Base-by-base conservation (phyloP, 1,140 invertebrate species). In the Scaptomyza graminum region DNA sequence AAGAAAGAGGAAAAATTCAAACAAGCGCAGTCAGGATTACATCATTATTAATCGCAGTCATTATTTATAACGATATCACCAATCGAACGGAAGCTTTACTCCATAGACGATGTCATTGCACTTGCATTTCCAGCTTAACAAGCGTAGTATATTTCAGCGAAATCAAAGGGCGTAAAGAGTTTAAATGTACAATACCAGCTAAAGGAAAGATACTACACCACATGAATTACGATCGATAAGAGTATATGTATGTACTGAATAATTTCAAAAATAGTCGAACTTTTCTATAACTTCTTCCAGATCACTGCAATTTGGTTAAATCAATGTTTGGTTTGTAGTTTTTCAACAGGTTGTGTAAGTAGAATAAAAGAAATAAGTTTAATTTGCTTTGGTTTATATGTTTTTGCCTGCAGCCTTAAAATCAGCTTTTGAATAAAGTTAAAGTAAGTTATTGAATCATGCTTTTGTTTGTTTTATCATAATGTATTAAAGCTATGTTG, bases 21-120 rank as follows among this genome's bases (percentile, higher is more conserved):
- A 12, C 25, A 18, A 63, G 59, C 44, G 31, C 22, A 41, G 34
- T 37, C 43, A 37, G 80, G 80, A 84, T 80, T 85, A 84, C 81
- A 84, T 76, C 81, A 76, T 85, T 74, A 85, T 84, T 85, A 84
- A 84, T 84, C 80, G 71, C 54, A 74, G 74, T 70, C 81, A 85
- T 85, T 84, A 85, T 84, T 84, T 85, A 84, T 76, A 84, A 85
- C 78, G 81, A 79, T 80, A 76, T 71, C 67, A 37, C 18, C 49
- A 39, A 59, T 46, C 44, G 13, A n/a, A n/a, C n/a, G n/a, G n/a
- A 34, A 12, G 63, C 61, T 54, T 65, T 63, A 52, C 5, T 18
- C 16, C 16, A 70, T 52, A 56, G 34, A 55, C 41, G 49, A 34
- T 43, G 67, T 51, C 54, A 49, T 47, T 74, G 54, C 31, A 43